Percentiles rank a stretch among this genome's conserved stretches.
These are phyloP conservation scores for Cydia fagiglandana DNA, from an alignment of 1,140 invertebrate species.

Conservation along the genomic window DNA sequence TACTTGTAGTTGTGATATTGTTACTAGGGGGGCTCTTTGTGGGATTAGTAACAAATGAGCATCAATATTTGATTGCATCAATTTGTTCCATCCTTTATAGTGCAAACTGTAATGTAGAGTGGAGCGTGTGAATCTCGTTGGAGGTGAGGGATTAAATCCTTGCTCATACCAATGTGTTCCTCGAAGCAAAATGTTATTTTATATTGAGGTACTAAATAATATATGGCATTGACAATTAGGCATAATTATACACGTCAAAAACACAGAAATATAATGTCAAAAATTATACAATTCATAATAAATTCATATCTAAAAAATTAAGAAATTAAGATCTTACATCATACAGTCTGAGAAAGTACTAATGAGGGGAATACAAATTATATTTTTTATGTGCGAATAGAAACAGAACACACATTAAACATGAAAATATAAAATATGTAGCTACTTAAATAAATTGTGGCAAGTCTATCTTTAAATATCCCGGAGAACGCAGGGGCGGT, in stretches of 20 bases:
- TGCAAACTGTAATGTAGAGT: background rate
- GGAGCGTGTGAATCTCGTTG: background rate
- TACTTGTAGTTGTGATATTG: conserved; percentile 47
- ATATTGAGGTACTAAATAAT: no score
- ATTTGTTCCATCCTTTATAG: background rate
- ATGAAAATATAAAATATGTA: conserved; percentile 30
- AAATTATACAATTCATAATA: no score
- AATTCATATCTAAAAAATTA: no score
- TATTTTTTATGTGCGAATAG: no score
- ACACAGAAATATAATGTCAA: no score
- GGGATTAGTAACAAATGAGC: background rate
- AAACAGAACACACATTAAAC: background rate
- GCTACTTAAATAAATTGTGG: conserved; percentile 39
- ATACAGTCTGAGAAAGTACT: no score
- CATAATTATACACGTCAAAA: no score
- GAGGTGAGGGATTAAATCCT: background rate
- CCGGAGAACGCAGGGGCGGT: conserved; percentile 48
- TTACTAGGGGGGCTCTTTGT: conserved; percentile 36
- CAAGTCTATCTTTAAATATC: conserved; percentile 62
- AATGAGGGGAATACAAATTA: no score
- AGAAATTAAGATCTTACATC: no score
- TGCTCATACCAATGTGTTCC: background rate
- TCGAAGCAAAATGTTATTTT: no score
- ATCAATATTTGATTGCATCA: background rate
- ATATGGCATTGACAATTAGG: no score